Percentiles rank a stretch among this genome's conserved stretches.
These are phyloP conservation scores for Phaenicophaeus curvirostris DNA, from an alignment of 2,797 vertebrate species.

Conservation along the genomic window DNA sequence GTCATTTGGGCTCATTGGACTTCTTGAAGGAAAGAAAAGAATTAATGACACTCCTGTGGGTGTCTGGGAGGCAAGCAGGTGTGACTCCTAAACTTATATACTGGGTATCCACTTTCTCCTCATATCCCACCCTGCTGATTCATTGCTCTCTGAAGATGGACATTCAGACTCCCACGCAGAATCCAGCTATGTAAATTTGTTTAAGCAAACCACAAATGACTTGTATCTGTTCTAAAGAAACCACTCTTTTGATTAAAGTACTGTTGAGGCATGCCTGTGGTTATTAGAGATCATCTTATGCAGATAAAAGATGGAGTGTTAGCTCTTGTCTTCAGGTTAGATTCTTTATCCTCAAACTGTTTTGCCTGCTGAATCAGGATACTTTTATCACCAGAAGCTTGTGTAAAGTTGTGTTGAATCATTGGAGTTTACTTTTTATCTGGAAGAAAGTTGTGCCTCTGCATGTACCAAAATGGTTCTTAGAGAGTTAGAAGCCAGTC, in stretches of 20 bases:
- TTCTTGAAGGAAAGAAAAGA: neutral
- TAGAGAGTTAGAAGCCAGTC: neutral
- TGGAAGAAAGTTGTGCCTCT: neutral
- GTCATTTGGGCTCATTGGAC: neutral
- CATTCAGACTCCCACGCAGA: neutral
- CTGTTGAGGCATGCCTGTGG: neutral
- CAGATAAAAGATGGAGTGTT: neutral
- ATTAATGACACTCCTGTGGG: neutral
- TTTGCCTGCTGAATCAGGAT: neutral
- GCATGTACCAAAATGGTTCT: neutral
- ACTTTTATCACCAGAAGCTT: neutral
- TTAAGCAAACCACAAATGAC: constrained; percentile 12
- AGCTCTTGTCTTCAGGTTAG: neutral
- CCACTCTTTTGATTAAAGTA: constrained; percentile 7
- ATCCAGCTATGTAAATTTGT: neutral
- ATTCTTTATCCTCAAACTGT: neutral
- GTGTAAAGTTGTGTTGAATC: neutral
- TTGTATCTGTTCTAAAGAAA: constrained; percentile 20
- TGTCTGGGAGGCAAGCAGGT: neutral
- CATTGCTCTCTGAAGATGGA: neutral
- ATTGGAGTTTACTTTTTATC: neutral
- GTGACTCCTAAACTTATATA: neutral
- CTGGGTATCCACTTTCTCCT: neutral
- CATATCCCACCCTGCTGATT: neutral
- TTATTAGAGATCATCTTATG: neutral